Conservation (phyloP, 2,797 vertebrate genomes). For the Choloepus didactylus region DNA sequence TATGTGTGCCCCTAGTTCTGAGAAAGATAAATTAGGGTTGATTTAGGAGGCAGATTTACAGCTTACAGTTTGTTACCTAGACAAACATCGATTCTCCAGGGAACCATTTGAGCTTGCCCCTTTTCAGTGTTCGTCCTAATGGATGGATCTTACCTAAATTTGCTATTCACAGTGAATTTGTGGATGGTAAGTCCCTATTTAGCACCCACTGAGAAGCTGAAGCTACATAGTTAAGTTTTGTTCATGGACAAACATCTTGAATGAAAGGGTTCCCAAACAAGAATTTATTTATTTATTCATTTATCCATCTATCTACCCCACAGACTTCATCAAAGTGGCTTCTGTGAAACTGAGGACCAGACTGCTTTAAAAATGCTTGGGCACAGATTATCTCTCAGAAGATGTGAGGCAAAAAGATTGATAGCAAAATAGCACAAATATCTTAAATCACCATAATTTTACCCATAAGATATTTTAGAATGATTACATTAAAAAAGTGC, state of each 20-base stretch:
- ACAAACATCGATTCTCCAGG: conserved; percentile 83
- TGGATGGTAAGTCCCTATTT: neutral
- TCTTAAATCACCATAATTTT: neutral
- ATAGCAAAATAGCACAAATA: neutral
- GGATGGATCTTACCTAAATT: conserved; percentile 75
- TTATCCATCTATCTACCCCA: neutral
- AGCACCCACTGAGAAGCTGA: conserved; percentile 19
- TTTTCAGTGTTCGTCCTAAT: conserved; percentile 76
- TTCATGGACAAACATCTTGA: conserved; percentile 12
- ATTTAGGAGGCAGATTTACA: conserved; percentile 83
- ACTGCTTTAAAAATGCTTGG: neutral
- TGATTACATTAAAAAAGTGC: neutral
- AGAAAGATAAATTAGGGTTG: conserved; percentile 77
- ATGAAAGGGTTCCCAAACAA: neutral
- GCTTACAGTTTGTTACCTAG: conserved; percentile 78
- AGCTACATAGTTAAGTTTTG: neutral
- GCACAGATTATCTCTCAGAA: neutral
- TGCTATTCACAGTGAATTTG: neutral
- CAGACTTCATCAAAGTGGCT: conserved; percentile 11
- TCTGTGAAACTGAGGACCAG: neutral
- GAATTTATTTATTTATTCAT: neutral
- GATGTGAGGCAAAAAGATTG: neutral
- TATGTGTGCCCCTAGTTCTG: conserved; percentile 46
- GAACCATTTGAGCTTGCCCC: conserved; percentile 76
- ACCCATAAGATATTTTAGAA: neutral